Base-by-base conservation (phyloP, 2,113 vertebrate species). In the Cranoglanis bouderius region DNA sequence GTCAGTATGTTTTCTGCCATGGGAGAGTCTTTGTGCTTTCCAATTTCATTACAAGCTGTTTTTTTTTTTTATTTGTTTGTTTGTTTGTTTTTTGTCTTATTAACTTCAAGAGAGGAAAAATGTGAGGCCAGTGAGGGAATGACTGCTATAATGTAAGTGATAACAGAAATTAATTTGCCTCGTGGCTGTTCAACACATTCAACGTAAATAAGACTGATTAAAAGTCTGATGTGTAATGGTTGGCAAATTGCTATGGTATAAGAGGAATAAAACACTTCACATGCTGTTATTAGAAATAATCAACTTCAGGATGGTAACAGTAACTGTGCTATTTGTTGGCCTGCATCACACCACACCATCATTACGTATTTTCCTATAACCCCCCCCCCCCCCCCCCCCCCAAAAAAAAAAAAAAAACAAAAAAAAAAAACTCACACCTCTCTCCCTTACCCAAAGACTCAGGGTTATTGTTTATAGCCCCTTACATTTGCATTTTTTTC, bases 401-500 rank as follows among this genome's bases (percentile, higher is more conserved):
- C n/a, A n/a, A n/a, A n/a, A n/a, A n/a, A 43, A 2, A 43, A 2
- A 43, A 10, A 7, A 43, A 29, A 5, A 29, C 43, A n/a, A 43
- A 2, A 43, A 2, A 43, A 10, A 7, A 43, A 29, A 5, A 29
- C 43, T 1, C 29, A 9, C 53, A 21, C 4, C 10, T 7, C 1
- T 35, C 7, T 40, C 35, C 32, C 12, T 38, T 29, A 57, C 55
- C 35, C 21, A 59, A 57, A 57, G 32, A 40, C 32, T 26, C 53
- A 7, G 24, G 38, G 19, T 24, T 61, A 5, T 29, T 38, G 80
- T 59, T 40, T 38, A 26, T 40, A 61, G 21, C 24, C 14, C 21
- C 3, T 61, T 55, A 61, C 55, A 61, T 83, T 83, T 61, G 81
- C 81, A 61, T 83, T 83, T 80, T 80, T 81, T 35, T 83, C 53